These are phyloP conservation scores for Procavia capensis DNA, from an alignment of 2,113 vertebrate species.

Conservation along the genomic window DNA sequence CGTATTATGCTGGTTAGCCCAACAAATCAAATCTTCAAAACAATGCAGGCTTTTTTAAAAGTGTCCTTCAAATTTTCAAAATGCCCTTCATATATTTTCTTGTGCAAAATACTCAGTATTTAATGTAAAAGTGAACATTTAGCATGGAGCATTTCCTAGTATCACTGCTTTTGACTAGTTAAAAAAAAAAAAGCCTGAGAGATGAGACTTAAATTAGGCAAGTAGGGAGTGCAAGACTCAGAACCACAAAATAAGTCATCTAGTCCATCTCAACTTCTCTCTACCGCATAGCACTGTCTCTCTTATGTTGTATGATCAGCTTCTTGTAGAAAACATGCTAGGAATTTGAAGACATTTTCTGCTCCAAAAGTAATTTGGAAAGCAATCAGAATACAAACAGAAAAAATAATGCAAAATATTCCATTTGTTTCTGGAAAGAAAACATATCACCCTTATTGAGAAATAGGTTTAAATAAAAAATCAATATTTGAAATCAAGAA, in stretches of 20 bases:
- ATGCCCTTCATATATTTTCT: not conserved
- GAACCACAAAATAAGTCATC: not conserved
- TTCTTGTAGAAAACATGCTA: not conserved
- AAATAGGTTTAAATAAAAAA: constrained; percentile 14
- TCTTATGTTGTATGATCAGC: not conserved
- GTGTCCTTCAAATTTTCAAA: not conserved
- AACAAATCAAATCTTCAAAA: not conserved
- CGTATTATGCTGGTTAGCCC: not conserved
- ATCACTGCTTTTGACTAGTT: not conserved
- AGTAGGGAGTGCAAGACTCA: not conserved
- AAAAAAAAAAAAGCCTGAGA: not conserved
- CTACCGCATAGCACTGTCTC: accelerated
- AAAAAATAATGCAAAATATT: not conserved
- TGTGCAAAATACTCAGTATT: not conserved
- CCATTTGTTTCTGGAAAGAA: not conserved
- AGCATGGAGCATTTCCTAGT: not conserved
- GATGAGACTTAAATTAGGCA: not conserved
- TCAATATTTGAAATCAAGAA: not conserved
- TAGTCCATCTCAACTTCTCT: not conserved
- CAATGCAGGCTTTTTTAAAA: not conserved
- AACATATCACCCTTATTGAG: not conserved
- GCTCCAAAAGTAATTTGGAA: not conserved
- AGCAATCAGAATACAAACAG: not conserved
- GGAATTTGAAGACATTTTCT: not conserved
- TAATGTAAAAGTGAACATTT: not conserved